phyloP scores from a whole-genome alignment of 2,113 vertebrate species.

The Pelvicachromis taeniatus region DNA sequence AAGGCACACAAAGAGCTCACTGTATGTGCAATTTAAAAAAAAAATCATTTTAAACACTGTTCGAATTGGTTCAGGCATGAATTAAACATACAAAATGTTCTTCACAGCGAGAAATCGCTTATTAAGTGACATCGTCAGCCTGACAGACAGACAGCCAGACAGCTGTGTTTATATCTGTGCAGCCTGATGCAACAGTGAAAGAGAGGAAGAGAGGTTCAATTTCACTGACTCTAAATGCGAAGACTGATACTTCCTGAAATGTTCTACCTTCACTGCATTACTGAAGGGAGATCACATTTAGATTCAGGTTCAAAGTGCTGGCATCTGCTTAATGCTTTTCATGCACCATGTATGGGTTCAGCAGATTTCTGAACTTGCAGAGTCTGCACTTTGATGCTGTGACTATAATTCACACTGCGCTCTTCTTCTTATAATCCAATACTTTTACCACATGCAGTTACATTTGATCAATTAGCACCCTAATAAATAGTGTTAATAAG shows the following conservation, averaged over 20 bases:
- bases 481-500: constrained; percentile 19
- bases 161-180: constrained; percentile 23
- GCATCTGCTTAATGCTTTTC: constrained; percentile 8
- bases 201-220: constrained; percentile 22
- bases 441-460: background rate
- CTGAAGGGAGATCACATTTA: constrained; percentile 21
- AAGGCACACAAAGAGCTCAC: constrained; percentile 67
- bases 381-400: constrained; percentile 20
- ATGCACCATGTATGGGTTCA: background rate
- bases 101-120: constrained; percentile 29
- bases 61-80: constrained; percentile 9
- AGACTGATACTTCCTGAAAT: constrained; percentile 29
- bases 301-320: constrained; percentile 38
- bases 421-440: background rate
- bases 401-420: background rate
- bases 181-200: background rate
- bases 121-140: constrained; percentile 20
- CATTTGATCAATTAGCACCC: constrained; percentile 32
- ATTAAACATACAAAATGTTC: constrained; percentile 20
- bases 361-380: background rate
- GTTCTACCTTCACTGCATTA: background rate
- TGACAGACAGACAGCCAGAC: constrained; percentile 21
- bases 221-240: constrained; percentile 44
- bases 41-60: constrained; percentile 1
- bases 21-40: constrained; percentile 34